Base-by-base conservation (phyloP, 1,140 invertebrate genomes). In the Glomeris maerens region DNA sequence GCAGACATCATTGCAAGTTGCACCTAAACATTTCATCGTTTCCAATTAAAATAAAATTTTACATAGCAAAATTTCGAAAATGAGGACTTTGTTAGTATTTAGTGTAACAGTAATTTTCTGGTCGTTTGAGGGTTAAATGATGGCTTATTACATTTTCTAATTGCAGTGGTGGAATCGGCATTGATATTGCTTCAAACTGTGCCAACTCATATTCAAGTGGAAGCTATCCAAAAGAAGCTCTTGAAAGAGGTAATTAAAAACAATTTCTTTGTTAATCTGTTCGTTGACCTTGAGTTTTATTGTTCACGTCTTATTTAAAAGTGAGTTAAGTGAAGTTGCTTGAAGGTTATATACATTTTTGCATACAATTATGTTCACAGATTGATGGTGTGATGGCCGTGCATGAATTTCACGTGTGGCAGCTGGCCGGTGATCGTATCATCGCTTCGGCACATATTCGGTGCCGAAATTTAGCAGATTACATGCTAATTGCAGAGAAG, bases 371-470 rank as follows among this genome's bases (percentile, higher is more conserved):
- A 22, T 49, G 64, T 71, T 71, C 57, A 67, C 88, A 80, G 65
- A 83, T 92, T 10, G 87, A 92, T 60, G 87, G 87, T 1, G 85
- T 93, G 14, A 66, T 92, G 40, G 86, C 88, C 1, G 85, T 94
- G 21, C 90, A 94, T 59, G 89, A 94, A 66, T 91, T 94, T 62
- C 89, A 93, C 61, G 85, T 93, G 1, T 93, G 89, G 89, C 86
- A 91, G 66, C 71, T 93, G 53, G 87, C 88, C 21, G 86, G 86
- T 1, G 86, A 92, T 66, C 75, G 87, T 55, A 91, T 92, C 49
- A 92, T 94, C 59, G 89, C 88, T 44, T 91, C 88, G 5, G 88
- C 88, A 2, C 89, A 94, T 61, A 90, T 94, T 61, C 78, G 81
- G 76, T 89, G 85, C 69, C 76, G 83, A 55, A 89, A 89, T 68